Evolutionary conservation across 2,113 vertebrate genomes (phyloP).

Genomic region (Ailuropoda melanoleuca): DNA sequence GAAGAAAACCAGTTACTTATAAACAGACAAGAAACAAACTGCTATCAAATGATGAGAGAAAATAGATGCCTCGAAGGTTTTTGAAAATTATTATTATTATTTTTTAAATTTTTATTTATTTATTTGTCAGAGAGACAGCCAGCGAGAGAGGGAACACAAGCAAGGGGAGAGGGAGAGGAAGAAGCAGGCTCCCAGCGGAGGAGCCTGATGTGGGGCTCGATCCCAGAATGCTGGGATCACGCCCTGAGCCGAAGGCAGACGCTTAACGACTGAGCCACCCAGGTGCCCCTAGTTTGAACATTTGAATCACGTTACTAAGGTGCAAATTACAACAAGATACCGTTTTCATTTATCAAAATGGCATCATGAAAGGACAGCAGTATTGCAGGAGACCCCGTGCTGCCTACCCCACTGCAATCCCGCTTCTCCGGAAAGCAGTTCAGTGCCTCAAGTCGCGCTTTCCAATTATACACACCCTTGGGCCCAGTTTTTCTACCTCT

Average conservation of each 20-base stretch:
- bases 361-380: neutral
- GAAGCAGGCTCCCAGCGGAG: no score
- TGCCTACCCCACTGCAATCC: neutral
- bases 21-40: neutral
- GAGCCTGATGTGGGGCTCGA: no score
- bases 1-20: neutral
- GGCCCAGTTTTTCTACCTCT: neutral
- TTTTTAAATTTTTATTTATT: no score
- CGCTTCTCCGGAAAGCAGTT: neutral
- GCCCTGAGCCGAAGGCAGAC: no score
- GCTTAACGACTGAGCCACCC: no score
- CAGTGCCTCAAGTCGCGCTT: neutral
- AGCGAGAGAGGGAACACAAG: no score
- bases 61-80: neutral
- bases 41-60: neutral
- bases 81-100: no score
- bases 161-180: no score
- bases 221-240: no score
- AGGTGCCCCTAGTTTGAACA: neutral
- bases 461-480: neutral
- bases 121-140: no score
- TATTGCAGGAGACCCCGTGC: no score
- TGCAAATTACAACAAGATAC: neutral
- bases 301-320: neutral
- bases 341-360: neutral